Conservation (phyloP, 2,888 invertebrate species). For the Mythimna impura region DNA sequence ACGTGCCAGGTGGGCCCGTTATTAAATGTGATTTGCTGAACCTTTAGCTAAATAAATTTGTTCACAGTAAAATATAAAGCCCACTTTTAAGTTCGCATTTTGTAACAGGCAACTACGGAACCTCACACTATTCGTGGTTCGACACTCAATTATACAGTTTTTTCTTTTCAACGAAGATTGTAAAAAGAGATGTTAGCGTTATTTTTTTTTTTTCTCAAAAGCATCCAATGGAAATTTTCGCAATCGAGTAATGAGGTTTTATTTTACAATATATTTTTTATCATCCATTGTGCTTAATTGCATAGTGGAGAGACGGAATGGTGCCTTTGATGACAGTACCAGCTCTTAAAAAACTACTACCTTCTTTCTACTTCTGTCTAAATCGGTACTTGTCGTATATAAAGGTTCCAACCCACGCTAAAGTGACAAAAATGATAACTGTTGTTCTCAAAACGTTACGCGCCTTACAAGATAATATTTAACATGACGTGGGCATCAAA, state of each 20-base stretch:
- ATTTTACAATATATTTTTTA: not conserved
- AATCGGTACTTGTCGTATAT: not conserved
- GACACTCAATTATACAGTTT: not conserved
- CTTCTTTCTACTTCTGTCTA: not conserved
- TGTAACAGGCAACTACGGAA: too few relatives aligned
- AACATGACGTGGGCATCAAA: conserved; percentile 20
- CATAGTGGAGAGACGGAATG: too few relatives aligned
- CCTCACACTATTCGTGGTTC: too few relatives aligned
- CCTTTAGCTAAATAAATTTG: too few relatives aligned
- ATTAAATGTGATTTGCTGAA: too few relatives aligned
- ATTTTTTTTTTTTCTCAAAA: not conserved
- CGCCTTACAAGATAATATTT: conserved; percentile 9
- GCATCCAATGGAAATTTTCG: not conserved
- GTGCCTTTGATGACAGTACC: too few relatives aligned
- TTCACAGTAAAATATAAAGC: too few relatives aligned
- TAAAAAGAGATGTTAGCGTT: not conserved
- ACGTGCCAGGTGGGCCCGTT: too few relatives aligned
- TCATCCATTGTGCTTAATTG: not conserved
- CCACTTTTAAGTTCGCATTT: too few relatives aligned
- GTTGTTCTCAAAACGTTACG: not conserved
- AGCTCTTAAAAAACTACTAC: too few relatives aligned
- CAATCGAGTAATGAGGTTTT: not conserved
- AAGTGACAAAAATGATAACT: conserved; percentile 15
- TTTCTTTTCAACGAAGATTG: not conserved
- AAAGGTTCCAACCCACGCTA: not conserved